Evolutionary conservation across 2,113 vertebrate species (phyloP), one percentile per base, ranked within the genome.

Genomic region (Misgurnus anguillicaudatus): DNA sequence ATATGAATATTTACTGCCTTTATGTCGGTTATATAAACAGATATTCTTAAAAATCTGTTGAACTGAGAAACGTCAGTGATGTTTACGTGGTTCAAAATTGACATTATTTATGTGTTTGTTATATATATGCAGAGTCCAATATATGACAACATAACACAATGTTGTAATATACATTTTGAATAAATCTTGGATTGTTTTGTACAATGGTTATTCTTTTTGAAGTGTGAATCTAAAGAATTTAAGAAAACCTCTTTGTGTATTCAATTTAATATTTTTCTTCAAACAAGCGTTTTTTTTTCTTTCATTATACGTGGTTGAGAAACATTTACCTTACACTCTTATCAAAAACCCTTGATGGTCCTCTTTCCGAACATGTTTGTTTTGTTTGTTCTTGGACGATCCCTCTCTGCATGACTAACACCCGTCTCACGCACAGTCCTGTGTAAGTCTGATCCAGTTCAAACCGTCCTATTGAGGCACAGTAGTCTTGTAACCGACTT

Each of bases 91-190:
- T 78, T 67, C 61, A 17, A 73, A 83, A 76, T 66, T 24, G 57
- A 85, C 77, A 78, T 70, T 68, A 86, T 69, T 86, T 86, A 89
- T 92, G 93, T 96, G 93, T 94, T 93, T 93, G 93, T 94, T 94
- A 94, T 93, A 92, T 94, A 86, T 77, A 60, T 77, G 61, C 68
- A 82, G 85, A 86, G 82, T 89, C 81, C 88, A 86, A 83, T 90
- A 89, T 89, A 83, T 71, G 73, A 89, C 73, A 77, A 77, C 86
- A 92, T 89, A 91, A 94, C 90, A 91, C 91, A 90, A 94, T 91
- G 92, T 93, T 98, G 96, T 98, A 97, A 93, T 94, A 89, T 91
- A 90, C 89, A 87, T 96, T 97, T 95, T 94, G 95, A 99, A 98
- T 98, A 98, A 98, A 98, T 95, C 94, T 95, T 93, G 92, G 93